Conservation (phyloP, 2,888 invertebrate species). For the Tanaodytes sp. region DNA sequence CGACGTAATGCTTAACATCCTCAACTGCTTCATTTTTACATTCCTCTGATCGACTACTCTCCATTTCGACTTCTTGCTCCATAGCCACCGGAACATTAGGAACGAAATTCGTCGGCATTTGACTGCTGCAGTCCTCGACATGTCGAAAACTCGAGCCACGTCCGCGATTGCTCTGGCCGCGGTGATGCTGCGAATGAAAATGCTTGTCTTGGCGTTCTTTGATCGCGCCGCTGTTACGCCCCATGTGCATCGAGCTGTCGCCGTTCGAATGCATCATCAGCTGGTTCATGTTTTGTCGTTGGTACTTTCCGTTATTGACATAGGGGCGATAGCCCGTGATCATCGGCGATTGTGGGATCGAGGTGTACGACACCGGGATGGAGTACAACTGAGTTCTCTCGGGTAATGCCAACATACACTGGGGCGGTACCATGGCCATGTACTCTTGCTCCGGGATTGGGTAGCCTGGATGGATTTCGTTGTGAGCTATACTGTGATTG, state of each 20-base stretch:
- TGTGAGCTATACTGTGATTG: conserved; percentile 32
- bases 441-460: conserved; percentile 30
- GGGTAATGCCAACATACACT: no score
- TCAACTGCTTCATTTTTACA: conserved; percentile 17
- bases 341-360: conserved; percentile 62
- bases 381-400: no score
- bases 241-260: background rate
- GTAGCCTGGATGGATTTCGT: conserved; percentile 61
- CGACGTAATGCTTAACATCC: background rate
- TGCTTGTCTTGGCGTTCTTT: conserved; percentile 26
- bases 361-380: conserved; percentile 61
- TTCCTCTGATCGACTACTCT: conserved; percentile 62
- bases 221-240: background rate
- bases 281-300: background rate
- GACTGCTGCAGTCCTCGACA: background rate
- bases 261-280: conserved; percentile 7
- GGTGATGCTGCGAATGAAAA: conserved; percentile 16
- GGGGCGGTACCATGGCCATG: conserved; percentile 48
- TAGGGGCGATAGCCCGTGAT: conserved; percentile 63
- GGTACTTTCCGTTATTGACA: conserved; percentile 3
- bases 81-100: conserved; percentile 58
- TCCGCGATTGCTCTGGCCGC: conserved; percentile 14
- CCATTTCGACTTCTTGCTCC: conserved; percentile 59
- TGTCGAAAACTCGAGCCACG: background rate
- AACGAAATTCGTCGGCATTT: background rate